Evolutionary conservation across 2,113 vertebrate species (phyloP), one percentile per base, ranked within the genome.

Genomic region (Cochlearius cochlearius): DNA sequence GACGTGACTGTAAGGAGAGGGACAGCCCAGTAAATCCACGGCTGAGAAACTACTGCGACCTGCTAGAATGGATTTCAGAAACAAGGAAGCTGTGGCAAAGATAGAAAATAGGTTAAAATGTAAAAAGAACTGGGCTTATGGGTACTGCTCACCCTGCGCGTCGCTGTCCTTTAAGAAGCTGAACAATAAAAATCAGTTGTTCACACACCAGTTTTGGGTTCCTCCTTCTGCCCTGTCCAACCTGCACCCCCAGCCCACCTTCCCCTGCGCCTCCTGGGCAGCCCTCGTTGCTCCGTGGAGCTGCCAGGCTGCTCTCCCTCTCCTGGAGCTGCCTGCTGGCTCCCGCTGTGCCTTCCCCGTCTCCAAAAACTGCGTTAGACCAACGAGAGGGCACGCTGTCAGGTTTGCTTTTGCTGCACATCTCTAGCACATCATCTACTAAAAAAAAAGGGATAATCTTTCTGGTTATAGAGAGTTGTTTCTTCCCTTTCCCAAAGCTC

Each of bases 191-290:
- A 67, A 29, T 0, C 3, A 43, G 10, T 43, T 72, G 26, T 29
- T 86, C 11, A 39, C 45, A 39, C 45, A 55, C 4, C 19, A 3
- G 21, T 12, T 79, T 18, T 56, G 34, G 15, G 49, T 77, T 95
- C 30, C 4, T 92, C 13, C 17, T 90, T 27, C n/a, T 41, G 15
- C 11, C 50, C 19, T 71, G 49, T 4, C 23, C 9, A 9, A 63
- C 38, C 47, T 43, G 22, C 22, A 43, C 10, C 18, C 45, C 11
- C 52, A 53, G 17, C 50, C 25, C 39, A 15, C n/a, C 20, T 23
- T 32, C 32, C n/a, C 63, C 30, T 21, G 26, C 0, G 0, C 30
- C 2, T 25, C 23, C 53, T 5, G 6, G 20, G 18, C 73, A 47
- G 52, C 52, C 27, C 56, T 50, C 38, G 6, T 2, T 22, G 55